Percentiles rank a stretch among this genome's conserved stretches.
Evolutionary conservation across 92 coral and sea anemone genomes (phyloP).

Genomic region (Parazoanthus atlanticus): DNA sequence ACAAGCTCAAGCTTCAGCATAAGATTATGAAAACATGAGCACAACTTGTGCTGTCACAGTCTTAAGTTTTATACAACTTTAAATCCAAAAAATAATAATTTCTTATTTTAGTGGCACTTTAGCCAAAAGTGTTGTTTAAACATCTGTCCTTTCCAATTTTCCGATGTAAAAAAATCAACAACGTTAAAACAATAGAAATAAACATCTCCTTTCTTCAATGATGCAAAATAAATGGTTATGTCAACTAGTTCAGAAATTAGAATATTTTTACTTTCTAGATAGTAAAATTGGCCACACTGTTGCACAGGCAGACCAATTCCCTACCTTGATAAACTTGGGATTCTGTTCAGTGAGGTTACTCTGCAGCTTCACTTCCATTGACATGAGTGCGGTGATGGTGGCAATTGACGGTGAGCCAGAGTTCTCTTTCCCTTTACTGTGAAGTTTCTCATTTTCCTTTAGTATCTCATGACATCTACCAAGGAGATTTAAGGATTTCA

Average conservation of each 20-base stretch:
- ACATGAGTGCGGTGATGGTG: conserved; percentile 89
- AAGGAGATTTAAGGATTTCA: not conserved
- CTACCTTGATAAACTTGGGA: conserved; percentile 93
- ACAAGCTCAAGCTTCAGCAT: too few species aligned
- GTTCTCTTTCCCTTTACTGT: conserved; percentile 58
- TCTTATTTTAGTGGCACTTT: not conserved
- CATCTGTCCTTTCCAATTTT: not conserved
- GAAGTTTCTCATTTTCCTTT: conserved; percentile 62
- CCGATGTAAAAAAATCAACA: not conserved
- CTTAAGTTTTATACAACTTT: too few species aligned
- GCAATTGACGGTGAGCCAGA: conserved; percentile 76
- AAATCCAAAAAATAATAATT: too few species aligned
- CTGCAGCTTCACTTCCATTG: conserved; percentile 95
- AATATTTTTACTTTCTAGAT: too few species aligned
- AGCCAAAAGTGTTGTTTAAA: not conserved
- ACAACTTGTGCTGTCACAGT: too few species aligned
- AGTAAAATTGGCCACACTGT: not conserved
- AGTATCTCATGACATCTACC: conserved; percentile 79
- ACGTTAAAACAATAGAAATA: too few species aligned
- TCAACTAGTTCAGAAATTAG: too few species aligned
- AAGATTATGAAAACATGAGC: too few species aligned
- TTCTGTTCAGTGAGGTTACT: conserved; percentile 94
- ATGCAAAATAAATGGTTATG: too few species aligned
- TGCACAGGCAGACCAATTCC: not conserved
- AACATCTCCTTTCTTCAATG: too few species aligned